phyloP scores from a whole-genome alignment of 2,888 invertebrate species.

The Metallyticus violacea region DNA sequence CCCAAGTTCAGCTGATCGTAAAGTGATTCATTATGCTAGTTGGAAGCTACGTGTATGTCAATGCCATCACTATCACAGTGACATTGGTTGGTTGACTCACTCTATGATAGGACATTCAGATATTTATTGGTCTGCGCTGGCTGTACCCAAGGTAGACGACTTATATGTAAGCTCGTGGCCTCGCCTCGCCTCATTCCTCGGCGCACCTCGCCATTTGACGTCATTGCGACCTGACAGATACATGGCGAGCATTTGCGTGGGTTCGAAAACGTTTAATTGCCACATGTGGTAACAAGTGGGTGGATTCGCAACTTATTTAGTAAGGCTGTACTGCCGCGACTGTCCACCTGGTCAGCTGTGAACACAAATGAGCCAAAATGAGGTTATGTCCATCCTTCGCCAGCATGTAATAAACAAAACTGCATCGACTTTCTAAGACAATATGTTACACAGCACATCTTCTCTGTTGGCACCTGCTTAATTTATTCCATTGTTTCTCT shows the following conservation, averaged over 20 bases:
- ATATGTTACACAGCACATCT: too few species aligned
- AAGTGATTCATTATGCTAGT: not conserved
- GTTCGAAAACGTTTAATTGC: not conserved
- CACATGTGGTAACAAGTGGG: not conserved
- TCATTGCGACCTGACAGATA: not conserved
- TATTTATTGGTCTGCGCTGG: too few species aligned
- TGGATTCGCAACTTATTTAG: not conserved
- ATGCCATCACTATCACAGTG: not conserved
- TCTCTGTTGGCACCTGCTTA: too few species aligned
- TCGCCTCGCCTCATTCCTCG: not conserved
- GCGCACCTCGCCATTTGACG: not conserved
- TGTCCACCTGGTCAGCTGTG: not conserved
- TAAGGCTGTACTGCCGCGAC: not conserved
- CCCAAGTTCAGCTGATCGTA: not conserved
- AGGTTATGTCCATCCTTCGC: not conserved
- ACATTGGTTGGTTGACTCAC: not conserved
- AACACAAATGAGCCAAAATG: not conserved
- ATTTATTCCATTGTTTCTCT: too few species aligned
- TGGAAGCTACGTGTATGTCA: not conserved
- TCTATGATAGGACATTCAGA: not conserved
- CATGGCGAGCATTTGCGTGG: not conserved
- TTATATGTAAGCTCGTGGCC: not conserved
- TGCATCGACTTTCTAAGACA: too few species aligned
- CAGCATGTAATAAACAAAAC: not conserved
- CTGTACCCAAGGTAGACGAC: not conserved